These are phyloP conservation scores for Rousettus madagascariensis DNA, from an alignment of 2,797 vertebrate species.

Conservation along the genomic window DNA sequence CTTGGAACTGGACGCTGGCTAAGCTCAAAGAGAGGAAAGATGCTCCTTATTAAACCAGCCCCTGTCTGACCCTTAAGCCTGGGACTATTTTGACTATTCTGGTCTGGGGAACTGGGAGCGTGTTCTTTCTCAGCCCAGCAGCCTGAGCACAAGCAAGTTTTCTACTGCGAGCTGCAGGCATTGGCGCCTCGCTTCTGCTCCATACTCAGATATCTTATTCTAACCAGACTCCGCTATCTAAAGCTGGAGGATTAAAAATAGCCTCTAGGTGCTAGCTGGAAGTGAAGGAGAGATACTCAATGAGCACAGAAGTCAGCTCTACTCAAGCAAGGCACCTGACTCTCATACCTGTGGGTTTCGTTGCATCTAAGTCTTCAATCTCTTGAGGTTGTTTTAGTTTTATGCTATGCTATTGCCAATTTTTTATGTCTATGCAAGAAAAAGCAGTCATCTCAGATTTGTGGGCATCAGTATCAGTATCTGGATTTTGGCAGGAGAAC, in stretches of 20 bases:
- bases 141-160: conserved; percentile 13
- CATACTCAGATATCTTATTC: conserved; percentile 35
- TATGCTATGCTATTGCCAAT: not conserved
- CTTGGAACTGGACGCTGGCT: conserved; percentile 40
- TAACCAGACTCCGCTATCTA: conserved; percentile 58
- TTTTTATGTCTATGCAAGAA: not conserved
- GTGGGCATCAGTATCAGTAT: not conserved
- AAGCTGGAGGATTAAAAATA: conserved; percentile 68
- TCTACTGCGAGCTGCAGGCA: not conserved
- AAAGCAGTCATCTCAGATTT: not conserved
- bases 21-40: conserved; percentile 50
- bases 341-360: not conserved
- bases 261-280: not conserved
- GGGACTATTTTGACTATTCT: not conserved
- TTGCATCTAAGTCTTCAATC: not conserved
- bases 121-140: not conserved
- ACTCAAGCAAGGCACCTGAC: not conserved
- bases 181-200: conserved; percentile 36
- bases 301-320: not conserved
- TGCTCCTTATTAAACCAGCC: conserved; percentile 48
- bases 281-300: not conserved
- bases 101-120: not conserved
- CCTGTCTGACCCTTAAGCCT: conserved; percentile 33
- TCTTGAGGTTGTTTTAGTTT: not conserved
- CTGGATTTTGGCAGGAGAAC: conserved; percentile 37